Percentiles rank a stretch among this genome's conserved stretches.
Evolutionary conservation across 1,140 invertebrate species (phyloP).

Genomic region (Teleopsis dalmanni): DNA sequence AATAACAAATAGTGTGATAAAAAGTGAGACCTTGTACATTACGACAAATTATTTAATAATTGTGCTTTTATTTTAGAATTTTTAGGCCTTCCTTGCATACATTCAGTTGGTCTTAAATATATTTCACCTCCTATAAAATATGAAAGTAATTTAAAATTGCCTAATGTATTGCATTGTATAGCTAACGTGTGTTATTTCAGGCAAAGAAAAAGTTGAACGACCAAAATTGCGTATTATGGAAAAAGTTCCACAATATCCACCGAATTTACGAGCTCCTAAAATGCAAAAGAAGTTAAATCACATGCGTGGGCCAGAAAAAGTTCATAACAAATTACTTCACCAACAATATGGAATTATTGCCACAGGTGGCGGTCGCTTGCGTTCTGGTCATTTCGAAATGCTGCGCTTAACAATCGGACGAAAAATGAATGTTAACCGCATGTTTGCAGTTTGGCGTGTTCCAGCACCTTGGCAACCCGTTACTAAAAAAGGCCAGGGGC

Average conservation of each 20-base stretch:
- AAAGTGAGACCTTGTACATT: too few relatives aligned
- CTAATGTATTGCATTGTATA: too few relatives aligned
- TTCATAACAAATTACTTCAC: constrained; percentile 78
- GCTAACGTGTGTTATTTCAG: constrained; percentile 49
- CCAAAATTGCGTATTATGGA: constrained; percentile 59
- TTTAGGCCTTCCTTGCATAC: too few relatives aligned
- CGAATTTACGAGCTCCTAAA: constrained; percentile 62
- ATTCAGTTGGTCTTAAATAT: too few relatives aligned
- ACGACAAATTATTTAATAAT: too few relatives aligned
- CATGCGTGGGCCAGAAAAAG: constrained; percentile 81
- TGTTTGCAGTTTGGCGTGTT: constrained; percentile 94
- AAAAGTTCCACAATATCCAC: constrained; percentile 63
- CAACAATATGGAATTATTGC: constrained; percentile 90
- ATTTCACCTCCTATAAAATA: too few relatives aligned
- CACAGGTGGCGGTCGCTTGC: constrained; percentile 72
- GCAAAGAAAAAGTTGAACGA: constrained; percentile 65
- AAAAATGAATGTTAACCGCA: constrained; percentile 66
- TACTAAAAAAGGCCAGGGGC: constrained; percentile 83
- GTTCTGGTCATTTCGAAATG: constrained; percentile 79
- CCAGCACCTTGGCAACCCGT: constrained; percentile 92
- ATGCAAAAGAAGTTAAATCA: constrained; percentile 72
- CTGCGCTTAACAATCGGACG: constrained; percentile 61
- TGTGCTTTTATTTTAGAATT: too few relatives aligned
- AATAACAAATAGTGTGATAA: too few relatives aligned
- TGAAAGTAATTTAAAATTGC: too few relatives aligned